Evolutionary conservation across 2,797 vertebrate genomes (phyloP).

Genomic region (Rhabdophis nuchalis): DNA sequence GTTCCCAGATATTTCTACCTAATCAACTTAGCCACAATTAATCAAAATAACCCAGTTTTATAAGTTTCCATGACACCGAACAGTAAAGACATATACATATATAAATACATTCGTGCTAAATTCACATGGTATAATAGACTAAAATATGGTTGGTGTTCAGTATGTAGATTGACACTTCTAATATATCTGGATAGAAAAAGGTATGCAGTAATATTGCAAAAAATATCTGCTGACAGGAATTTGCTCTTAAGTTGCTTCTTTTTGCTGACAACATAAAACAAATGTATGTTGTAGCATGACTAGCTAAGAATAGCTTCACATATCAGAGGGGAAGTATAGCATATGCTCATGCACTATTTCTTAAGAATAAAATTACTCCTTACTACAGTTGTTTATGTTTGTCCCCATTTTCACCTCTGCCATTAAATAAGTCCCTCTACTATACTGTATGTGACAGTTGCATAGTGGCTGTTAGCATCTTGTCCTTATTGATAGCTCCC

Average conservation of each 20-base stretch:
- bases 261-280: not conserved
- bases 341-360: not conserved
- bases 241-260: not conserved
- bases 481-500: not conserved
- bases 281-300: not conserved
- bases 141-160: not conserved
- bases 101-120: not conserved
- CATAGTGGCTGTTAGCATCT: not conserved
- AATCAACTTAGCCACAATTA: not conserved
- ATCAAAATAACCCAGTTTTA: not conserved
- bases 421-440: not conserved
- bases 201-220: not conserved
- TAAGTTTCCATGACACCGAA: not conserved
- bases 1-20: not conserved
- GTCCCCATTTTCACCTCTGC: not conserved
- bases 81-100: not conserved
- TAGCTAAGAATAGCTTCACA: not conserved
- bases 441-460: not conserved
- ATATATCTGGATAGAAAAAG: not conserved
- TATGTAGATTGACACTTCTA: not conserved
- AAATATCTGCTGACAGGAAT: not conserved
- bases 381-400: not conserved
- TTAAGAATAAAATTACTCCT: not conserved
- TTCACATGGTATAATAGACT: not conserved
- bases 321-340: not conserved